Evolutionary conservation across 1,140 invertebrate genomes (phyloP).

Genomic region (Leptestheria dahalacensis): DNA sequence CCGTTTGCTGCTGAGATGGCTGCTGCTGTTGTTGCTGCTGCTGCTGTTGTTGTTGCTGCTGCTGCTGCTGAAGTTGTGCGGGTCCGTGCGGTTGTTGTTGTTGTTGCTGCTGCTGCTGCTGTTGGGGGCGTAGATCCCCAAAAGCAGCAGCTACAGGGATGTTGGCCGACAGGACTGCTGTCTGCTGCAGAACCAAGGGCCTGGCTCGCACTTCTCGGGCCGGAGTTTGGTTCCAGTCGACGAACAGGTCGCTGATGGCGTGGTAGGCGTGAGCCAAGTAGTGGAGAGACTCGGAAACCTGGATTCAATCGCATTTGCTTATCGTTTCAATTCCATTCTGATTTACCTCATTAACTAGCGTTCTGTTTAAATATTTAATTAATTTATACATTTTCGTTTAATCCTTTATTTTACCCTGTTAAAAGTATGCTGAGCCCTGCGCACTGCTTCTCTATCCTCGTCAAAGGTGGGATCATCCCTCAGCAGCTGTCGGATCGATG

Average conservation of each 20-base stretch:
- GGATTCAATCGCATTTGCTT: too few relatives aligned
- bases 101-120: constrained; percentile 25
- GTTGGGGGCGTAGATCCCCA: constrained; percentile 1
- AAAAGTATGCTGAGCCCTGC: constrained; percentile 4
- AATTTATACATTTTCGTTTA: too few relatives aligned
- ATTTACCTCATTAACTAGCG: too few relatives aligned
- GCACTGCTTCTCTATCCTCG: constrained; percentile 16
- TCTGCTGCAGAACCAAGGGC: constrained; percentile 49
- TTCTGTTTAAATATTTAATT: too few relatives aligned
- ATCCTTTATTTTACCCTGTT: not conserved
- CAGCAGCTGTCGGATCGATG: constrained; percentile 41
- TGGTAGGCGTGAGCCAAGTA: constrained; percentile 73
- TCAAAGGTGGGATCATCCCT: constrained; percentile 39
- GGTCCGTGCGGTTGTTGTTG: constrained; percentile 24
- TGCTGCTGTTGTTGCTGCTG: constrained; percentile 18
- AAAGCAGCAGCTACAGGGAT: constrained; percentile 32
- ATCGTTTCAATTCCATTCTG: too few relatives aligned
- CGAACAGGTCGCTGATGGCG: constrained; percentile 66
- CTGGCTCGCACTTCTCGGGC: constrained; percentile 52
- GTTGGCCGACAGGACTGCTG: constrained; percentile 40
- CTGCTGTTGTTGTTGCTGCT: constrained; percentile 16
- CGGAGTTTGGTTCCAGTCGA: constrained; percentile 47
- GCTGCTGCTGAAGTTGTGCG: not conserved
- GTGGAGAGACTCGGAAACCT: constrained; percentile 64
- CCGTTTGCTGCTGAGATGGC: constrained; percentile 10